Conservation (phyloP, 1,140 invertebrate genomes). For the Pseudomyrmex sp. region DNA sequence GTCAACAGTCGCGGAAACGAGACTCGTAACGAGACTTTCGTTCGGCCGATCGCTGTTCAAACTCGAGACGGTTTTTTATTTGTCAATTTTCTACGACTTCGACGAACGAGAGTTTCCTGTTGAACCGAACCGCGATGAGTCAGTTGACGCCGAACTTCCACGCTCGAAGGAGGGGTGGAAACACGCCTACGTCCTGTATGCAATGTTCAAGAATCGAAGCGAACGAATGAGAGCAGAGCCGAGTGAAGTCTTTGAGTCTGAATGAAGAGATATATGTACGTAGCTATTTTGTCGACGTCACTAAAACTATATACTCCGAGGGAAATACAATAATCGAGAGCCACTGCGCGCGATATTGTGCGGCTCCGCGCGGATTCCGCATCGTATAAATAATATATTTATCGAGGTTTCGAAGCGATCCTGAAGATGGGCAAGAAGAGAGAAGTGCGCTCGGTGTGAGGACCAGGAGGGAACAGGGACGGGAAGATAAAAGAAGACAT, state of each 20-base stretch:
- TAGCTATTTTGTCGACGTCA: neutral
- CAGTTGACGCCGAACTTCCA: slow-evolving; percentile 33
- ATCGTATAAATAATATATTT: neutral
- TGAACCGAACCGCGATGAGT: slow-evolving; percentile 52
- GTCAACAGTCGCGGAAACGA: slow-evolving; percentile 55
- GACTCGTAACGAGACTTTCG: slow-evolving; percentile 8
- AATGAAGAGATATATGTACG: neutral
- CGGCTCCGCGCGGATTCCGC: slow-evolving; percentile 41
- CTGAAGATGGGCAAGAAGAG: neutral
- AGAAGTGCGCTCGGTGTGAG: neutral
- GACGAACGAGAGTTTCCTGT: slow-evolving; percentile 59
- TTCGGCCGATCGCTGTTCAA: slow-evolving; percentile 50
- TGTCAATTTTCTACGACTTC: slow-evolving; percentile 61
- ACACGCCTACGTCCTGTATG: slow-evolving; percentile 9
- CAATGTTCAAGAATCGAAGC: neutral
- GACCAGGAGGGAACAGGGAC: neutral
- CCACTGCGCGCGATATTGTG: slow-evolving; percentile 23
- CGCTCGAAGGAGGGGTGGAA: neutral
- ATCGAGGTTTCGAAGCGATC: slow-evolving; percentile 6
- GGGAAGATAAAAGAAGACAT: neutral
- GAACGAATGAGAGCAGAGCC: too few relatives aligned
- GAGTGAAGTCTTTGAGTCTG: neutral
- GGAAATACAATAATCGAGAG: slow-evolving; percentile 17
- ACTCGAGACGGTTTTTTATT: slow-evolving; percentile 51
- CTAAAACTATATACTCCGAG: neutral